Percentiles rank a stretch among this genome's conserved stretches.
phyloP scores from a whole-genome alignment of 64 coral and sea anemone genomes.

The Acropora yongei region DNA sequence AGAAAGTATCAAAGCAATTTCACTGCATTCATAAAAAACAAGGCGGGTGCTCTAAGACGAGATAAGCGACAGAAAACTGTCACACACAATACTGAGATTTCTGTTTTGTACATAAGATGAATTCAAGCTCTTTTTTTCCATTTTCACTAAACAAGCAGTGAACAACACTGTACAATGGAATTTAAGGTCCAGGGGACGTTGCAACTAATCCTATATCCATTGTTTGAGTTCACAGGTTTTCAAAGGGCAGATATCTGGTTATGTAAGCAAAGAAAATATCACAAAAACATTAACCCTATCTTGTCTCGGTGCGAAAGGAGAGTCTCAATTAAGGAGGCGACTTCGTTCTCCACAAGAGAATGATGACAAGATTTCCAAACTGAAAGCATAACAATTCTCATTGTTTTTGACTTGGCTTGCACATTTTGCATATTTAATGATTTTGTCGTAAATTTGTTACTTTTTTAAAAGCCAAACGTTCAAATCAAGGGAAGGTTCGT shows the following conservation, averaged over 20 bases:
- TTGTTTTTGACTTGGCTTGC: not conserved
- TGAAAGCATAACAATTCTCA: not conserved
- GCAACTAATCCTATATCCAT: too few species aligned
- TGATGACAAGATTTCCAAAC: not conserved
- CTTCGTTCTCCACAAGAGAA: not conserved
- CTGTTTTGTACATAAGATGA: not conserved
- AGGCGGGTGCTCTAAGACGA: not conserved
- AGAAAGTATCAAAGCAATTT: not conserved
- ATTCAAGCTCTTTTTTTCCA: not conserved
- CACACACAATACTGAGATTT: not conserved
- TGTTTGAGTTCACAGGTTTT: conserved; percentile 19
- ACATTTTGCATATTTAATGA: not conserved
- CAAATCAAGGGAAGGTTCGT: not conserved
- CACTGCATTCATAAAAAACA: conserved; percentile 1
- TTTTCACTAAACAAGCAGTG: not conserved
- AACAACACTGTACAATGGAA: not conserved
- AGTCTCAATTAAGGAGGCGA: not conserved
- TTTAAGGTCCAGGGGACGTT: not conserved
- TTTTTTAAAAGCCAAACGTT: not conserved
- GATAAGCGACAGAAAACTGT: not conserved
- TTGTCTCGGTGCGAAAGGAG: not conserved
- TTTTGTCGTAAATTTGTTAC: not conserved
- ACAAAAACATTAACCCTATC: not conserved
- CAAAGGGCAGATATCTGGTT: not conserved
- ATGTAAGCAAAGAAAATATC: not conserved